Conservation (phyloP, 1,140 invertebrate species). For the Tetramorium alpestre region DNA sequence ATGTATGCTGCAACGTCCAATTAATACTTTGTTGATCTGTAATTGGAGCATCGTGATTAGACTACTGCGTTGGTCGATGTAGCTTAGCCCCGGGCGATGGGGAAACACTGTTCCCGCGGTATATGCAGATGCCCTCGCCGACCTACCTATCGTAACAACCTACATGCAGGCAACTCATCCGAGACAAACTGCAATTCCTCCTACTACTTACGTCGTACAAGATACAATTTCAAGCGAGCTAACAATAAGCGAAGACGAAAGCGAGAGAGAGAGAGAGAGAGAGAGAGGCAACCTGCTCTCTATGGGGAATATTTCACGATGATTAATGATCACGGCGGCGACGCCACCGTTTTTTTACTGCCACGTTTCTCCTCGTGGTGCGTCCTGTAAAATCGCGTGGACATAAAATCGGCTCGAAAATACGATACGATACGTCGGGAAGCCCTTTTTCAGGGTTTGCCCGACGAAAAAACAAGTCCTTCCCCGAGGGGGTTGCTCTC, state of each 20-base stretch:
- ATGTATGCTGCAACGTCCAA: slow-evolving; percentile 47
- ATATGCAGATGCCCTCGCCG: slow-evolving; percentile 24
- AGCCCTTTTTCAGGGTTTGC: slow-evolving; percentile 23
- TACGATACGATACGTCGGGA: neutral
- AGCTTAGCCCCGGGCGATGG: slow-evolving; percentile 17
- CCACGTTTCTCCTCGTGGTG: slow-evolving; percentile 58
- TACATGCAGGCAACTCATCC: slow-evolving; percentile 50
- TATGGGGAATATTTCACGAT: slow-evolving; percentile 58
- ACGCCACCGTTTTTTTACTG: neutral
- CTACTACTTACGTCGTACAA: slow-evolving; percentile 57
- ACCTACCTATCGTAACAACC: slow-evolving; percentile 56
- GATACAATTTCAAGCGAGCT: slow-evolving; percentile 36
- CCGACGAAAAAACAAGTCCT: neutral
- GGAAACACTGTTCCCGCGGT: slow-evolving; percentile 11
- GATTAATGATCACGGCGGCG: slow-evolving; percentile 56
- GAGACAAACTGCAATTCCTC: slow-evolving; percentile 56
- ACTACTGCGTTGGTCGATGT: slow-evolving; percentile 49
- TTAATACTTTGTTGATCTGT: slow-evolving; percentile 59
- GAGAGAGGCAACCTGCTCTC: neutral
- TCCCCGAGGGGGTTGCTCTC: neutral
- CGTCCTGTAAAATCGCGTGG: slow-evolving; percentile 23
- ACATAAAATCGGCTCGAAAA: slow-evolving; percentile 35
- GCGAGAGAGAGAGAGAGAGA: no score
- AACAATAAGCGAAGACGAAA: neutral
- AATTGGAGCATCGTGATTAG: slow-evolving; percentile 63